phyloP scores from a whole-genome alignment of 1,140 invertebrate species.

The Trichomalopsis sarcophagae region DNA sequence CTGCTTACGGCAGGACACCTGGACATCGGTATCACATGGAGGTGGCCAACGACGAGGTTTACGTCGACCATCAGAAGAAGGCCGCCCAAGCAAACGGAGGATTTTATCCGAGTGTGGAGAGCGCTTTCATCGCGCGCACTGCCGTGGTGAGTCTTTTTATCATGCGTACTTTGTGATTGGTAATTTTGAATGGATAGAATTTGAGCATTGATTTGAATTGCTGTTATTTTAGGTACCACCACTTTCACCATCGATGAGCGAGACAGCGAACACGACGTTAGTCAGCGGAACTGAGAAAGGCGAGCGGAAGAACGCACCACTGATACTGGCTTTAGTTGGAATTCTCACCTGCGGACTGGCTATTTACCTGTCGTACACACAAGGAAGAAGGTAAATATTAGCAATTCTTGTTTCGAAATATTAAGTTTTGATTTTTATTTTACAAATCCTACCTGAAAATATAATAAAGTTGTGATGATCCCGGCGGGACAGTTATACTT shows the following conservation, averaged over 20 bases:
- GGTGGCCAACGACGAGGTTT: constrained; percentile 34
- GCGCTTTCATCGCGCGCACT: constrained; percentile 72
- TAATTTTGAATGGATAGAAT: neutral
- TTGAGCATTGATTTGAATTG: constrained; percentile 8
- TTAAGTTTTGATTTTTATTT: neutral
- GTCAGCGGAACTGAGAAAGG: constrained; percentile 69
- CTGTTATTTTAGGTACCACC: constrained; percentile 67
- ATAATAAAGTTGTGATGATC: too few species aligned
- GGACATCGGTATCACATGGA: constrained; percentile 62
- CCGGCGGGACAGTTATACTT: too few species aligned
- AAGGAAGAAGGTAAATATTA: constrained; percentile 67
- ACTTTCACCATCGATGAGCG: constrained; percentile 69
- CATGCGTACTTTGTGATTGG: neutral
- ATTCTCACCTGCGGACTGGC: constrained; percentile 71
- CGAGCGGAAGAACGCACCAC: constrained; percentile 68
- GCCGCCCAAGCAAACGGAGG: neutral
- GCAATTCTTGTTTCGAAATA: neutral
- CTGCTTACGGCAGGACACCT: neutral
- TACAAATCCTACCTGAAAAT: neutral
- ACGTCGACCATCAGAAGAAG: constrained; percentile 59
- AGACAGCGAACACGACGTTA: constrained; percentile 70
- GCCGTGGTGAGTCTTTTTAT: constrained; percentile 67
- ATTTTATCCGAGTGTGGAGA: constrained; percentile 68
- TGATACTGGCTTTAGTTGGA: constrained; percentile 69
- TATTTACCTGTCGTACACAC: constrained; percentile 69